Conservation (phyloP, 1,140 invertebrate species). For the Argopecten irradians region DNA sequence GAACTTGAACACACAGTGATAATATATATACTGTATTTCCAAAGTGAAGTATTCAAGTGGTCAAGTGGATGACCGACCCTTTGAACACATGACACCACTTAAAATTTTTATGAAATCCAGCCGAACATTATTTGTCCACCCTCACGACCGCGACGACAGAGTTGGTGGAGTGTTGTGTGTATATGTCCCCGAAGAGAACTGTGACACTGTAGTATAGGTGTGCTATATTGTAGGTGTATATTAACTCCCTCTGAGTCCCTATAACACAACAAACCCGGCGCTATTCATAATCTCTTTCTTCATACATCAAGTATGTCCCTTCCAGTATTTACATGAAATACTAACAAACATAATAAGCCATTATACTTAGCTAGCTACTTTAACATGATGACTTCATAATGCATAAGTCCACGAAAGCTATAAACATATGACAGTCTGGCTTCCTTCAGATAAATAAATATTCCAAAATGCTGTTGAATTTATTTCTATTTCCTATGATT, state of each 20-base stretch:
- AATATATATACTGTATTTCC: neutral
- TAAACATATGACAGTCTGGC: too few relatives aligned
- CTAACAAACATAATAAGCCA: neutral
- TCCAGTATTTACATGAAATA: neutral
- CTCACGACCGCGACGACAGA: neutral
- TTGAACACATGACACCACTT: conserved; percentile 11
- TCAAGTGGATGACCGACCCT: neutral
- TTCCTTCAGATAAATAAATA: too few relatives aligned
- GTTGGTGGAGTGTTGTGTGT: neutral
- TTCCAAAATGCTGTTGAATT: too few relatives aligned
- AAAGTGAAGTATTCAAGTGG: neutral
- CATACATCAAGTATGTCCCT: too few relatives aligned
- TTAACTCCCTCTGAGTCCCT: neutral
- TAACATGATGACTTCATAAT: too few relatives aligned
- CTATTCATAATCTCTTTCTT: neutral
- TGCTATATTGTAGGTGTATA: neutral
- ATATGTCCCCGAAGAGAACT: neutral
- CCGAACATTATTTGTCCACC: neutral
- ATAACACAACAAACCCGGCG: neutral
- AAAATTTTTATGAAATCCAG: neutral
- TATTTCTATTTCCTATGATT: too few relatives aligned
- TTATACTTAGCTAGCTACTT: too few relatives aligned
- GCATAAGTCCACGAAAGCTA: too few relatives aligned
- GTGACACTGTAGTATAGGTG: neutral
- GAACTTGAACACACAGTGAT: neutral